Conservation (phyloP, 2,888 invertebrate genomes). For the Scotopteryx bipunctaria region DNA sequence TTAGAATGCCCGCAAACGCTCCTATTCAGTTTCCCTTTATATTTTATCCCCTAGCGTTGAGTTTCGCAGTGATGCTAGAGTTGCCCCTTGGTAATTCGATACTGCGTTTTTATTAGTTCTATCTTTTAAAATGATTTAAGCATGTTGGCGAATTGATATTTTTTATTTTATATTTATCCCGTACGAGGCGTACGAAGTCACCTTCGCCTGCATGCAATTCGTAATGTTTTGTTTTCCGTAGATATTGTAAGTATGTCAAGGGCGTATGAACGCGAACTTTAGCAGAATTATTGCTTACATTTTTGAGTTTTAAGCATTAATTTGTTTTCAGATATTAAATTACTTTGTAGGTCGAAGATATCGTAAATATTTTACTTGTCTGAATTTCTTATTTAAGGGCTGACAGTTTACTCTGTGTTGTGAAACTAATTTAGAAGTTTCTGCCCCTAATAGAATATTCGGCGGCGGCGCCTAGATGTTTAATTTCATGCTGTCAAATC, state of each 20-base stretch:
- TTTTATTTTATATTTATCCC: not conserved
- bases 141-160: not conserved
- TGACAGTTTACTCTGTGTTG: constrained; percentile 20
- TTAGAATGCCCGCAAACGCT: constrained; percentile 41
- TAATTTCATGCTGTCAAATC: constrained; percentile 63
- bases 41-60: constrained; percentile 41
- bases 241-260: constrained; percentile 33
- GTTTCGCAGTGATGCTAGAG: constrained; percentile 42
- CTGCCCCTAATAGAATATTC: constrained; percentile 29
- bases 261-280: constrained; percentile 19
- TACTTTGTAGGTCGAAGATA: constrained; percentile 10
- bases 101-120: not conserved
- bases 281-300: constrained; percentile 21
- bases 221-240: constrained; percentile 26
- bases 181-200: not conserved
- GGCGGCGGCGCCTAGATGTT: constrained; percentile 37
- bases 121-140: not conserved
- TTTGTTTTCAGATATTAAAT: constrained; percentile 20
- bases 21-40: constrained; percentile 41
- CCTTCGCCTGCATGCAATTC: constrained; percentile 28
- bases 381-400: constrained; percentile 12
- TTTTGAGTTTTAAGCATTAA: constrained; percentile 2
- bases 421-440: constrained; percentile 39
- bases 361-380: constrained; percentile 17
- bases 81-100: constrained; percentile 44